Evolutionary conservation across 2,113 vertebrate species (phyloP), one percentile per base, ranked within the genome.

Genomic region (Oreochromis niloticus): DNA sequence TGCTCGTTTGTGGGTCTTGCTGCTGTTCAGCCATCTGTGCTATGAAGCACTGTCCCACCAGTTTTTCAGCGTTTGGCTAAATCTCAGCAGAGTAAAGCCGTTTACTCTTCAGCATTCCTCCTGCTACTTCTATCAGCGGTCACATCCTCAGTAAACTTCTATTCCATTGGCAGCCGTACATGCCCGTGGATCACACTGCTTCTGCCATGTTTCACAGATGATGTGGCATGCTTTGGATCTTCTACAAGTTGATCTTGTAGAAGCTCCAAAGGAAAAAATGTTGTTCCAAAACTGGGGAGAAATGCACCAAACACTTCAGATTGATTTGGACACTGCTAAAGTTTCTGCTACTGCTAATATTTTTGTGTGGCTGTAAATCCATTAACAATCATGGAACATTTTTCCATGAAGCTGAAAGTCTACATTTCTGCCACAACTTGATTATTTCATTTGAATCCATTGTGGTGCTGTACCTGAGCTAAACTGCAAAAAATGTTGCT

Each of bases 11-110:
- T 75, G 71, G 41, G 41, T 75, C 71, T 75, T 48, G 41, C 71
- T 75, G 71, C 71, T 48, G 41, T 78, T 68, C 41, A 78, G 43
- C 71, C 71, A 78, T 78, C 71, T 78, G 71, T 78, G 46, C 71
- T 78, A 46, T 50, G 43, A 78, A 78, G 30, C 71, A 19, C 43
- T 50, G 71, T 78, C 16, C 71, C 4, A 19, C 71, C 48, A 32
- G 43, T 78, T 78, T 78, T 50, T 78, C 24, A 48, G 43, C 43
- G 50, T 50, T 78, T 78, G 43, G 43, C 43, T 50, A 46, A 50
- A 78, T 50, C 24, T 50, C 9, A 78, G 71, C 71, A 78, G 22
- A 48, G 41, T 75, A n/a, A 34, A 52, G 73, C 73, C 27, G 17
- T 52, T 19, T 78, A 52, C 73, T 52, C 41, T 48, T 73, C 68